A percentile compares a stretch with the other conserved stretches of the same genome.
Evolutionary conservation across 2,113 vertebrate species (phyloP).

Genomic region (Coregonus clupeaformis): DNA sequence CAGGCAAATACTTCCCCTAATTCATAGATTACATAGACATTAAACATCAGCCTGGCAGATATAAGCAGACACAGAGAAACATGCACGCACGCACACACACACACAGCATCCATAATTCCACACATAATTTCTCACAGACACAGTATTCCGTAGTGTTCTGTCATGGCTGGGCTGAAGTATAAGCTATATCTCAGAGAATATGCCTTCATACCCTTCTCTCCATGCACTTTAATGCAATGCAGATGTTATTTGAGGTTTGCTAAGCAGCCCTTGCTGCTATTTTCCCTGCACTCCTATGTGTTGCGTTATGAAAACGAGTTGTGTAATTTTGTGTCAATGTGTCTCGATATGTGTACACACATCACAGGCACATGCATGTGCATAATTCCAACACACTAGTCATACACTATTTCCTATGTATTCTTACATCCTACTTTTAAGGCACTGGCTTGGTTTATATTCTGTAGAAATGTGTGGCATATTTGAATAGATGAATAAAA

Average conservation of each 20-base stretch:
- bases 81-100: no score
- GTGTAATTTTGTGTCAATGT: not conserved
- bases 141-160: no score
- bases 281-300: not conserved
- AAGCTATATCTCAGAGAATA: no score
- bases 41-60: no score
- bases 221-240: constrained; percentile 68
- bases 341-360: no score
- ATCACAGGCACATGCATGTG: no score
- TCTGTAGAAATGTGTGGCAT: constrained; percentile 17
- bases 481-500: constrained; percentile 19
- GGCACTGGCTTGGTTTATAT: not conserved
- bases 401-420: not conserved
- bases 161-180: no score
- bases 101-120: no score
- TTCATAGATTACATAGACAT: not conserved
- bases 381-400: no score
- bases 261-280: constrained; percentile 19
- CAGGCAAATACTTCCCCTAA: constrained; percentile 35
- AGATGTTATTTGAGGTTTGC: constrained; percentile 16
- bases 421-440: not conserved
- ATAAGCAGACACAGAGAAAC: no score
- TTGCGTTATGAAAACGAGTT: not conserved
- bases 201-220: constrained; percentile 43
- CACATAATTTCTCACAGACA: no score